Evolutionary conservation across 1,140 invertebrate species (phyloP), one percentile per base, ranked within the genome.

Genomic region (Acromyrmex heyeri): DNA sequence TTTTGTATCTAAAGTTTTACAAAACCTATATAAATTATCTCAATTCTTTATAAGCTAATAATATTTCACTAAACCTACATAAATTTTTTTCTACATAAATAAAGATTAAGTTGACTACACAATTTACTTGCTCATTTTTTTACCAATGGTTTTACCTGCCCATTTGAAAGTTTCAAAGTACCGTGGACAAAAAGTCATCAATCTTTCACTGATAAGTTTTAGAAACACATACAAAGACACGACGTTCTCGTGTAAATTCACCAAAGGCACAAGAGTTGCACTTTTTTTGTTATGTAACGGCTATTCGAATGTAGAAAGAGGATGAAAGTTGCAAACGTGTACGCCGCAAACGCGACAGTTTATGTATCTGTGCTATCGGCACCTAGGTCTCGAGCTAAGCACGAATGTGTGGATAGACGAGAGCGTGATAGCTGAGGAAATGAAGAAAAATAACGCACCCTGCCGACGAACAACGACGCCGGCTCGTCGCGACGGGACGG

Each of bases 401-500:
- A 30, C 16, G 70, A 61, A 30, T n/a, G 38, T 16, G 21, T 10
- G 73, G 55, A 57, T 18, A 44, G 57, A 61, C n/a, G 34, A 62
- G 38, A 14, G 8, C 16, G 30, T 57, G 57, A 24, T 85, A 64
- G 30, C 6, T 18, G 83, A 64, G 73, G 73, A 91, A 92, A 91
- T 88, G 83, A 90, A 87, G 77, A 88, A 88, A 92, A 93, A 92
- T 93, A 93, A 93, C 92, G 88, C 8, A 75, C 62, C 57, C 92
- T 90, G 91, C 90, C 91, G 92, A 92, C 91, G 91, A 88, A 87
- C 89, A 90, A 87, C 83, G 90, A 69, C 24, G 59, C 61, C 65
- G 57, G 76, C 44, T 57, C 67, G 73, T 21, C 55, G 34, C 69
- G 79, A 57, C 79, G 70, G 21, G 55, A 27, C 70, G 76, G 48